Evolutionary conservation across 35 echinoderm and acorn worm genomes (phyloP).

Genomic region (Strongylocentrotus purpuratus): DNA sequence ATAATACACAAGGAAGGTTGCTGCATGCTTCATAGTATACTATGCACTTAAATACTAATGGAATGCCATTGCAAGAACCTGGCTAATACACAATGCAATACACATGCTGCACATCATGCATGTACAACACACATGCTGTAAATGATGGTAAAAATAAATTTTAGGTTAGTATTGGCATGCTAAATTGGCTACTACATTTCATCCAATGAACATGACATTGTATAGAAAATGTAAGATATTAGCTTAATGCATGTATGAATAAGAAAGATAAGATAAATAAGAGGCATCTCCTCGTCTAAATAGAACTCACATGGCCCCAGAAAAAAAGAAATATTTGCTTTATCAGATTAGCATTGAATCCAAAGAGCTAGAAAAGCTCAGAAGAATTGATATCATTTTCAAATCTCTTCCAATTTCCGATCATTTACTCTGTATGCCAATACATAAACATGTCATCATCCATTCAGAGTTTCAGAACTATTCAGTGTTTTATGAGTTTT

Average conservation of each 20-base stretch:
- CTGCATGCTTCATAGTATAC: too few species aligned
- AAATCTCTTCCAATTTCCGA: slow-evolving; percentile 17
- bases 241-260: too few species aligned
- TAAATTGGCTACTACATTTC: not conserved
- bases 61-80: not conserved
- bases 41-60: too few species aligned
- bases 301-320: too few species aligned
- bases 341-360: not conserved
- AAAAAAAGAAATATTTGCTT: not conserved
- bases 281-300: too few species aligned
- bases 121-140: not conserved
- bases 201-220: too few species aligned
- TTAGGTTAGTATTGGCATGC: not conserved
- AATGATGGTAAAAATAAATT: not conserved
- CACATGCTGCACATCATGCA: not conserved
- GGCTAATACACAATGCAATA: not conserved
- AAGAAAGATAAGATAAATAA: too few species aligned
- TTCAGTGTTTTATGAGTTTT: not conserved
- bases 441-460: not conserved
- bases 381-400: not conserved
- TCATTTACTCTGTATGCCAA: not conserved
- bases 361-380: not conserved
- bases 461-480: not conserved
- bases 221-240: too few species aligned
- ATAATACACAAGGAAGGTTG: not conserved